Evolutionary conservation across 1,140 invertebrate species (phyloP).

Genomic region (Schlechtendalia chinensis): DNA sequence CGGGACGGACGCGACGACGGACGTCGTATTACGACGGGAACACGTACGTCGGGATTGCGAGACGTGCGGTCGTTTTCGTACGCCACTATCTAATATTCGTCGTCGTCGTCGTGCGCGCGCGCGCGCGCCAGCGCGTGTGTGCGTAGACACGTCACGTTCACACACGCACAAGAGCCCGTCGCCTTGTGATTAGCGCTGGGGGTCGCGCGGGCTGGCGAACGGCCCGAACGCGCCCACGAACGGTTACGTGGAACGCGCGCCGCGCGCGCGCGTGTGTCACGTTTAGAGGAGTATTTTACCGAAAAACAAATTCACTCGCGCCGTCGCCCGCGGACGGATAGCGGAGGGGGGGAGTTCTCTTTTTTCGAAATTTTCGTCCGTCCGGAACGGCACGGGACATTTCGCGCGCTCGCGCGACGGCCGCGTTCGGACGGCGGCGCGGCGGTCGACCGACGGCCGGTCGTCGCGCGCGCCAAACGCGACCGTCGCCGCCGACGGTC

Average conservation of each 20-base stretch:
- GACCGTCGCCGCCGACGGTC: neutral
- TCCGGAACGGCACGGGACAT: too few relatives aligned
- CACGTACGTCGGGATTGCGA: too few relatives aligned
- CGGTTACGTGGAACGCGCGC: constrained; percentile 17
- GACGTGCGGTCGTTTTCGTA: neutral
- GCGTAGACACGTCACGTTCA: constrained; percentile 21
- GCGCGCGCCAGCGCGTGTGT: neutral
- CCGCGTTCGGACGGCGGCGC: too few relatives aligned
- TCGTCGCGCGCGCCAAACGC: neutral
- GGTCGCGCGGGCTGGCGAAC: neutral
- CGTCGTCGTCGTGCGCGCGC: neutral
- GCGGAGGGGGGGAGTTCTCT: too few relatives aligned
- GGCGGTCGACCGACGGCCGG: too few relatives aligned
- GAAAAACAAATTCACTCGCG: neutral
- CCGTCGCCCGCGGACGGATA: too few relatives aligned
- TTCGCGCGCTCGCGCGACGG: neutral
- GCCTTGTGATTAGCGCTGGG: neutral
- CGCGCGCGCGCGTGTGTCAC: too few relatives aligned
- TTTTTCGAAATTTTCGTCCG: too few relatives aligned
- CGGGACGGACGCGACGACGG: too few relatives aligned
- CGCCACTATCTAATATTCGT: neutral
- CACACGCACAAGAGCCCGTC: neutral
- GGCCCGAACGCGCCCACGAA: constrained; percentile 9
- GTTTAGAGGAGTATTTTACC: neutral
- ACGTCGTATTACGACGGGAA: too few relatives aligned